Base-by-base conservation (phyloP, 2,888 invertebrate genomes). In the Agrotis ipsilon region DNA sequence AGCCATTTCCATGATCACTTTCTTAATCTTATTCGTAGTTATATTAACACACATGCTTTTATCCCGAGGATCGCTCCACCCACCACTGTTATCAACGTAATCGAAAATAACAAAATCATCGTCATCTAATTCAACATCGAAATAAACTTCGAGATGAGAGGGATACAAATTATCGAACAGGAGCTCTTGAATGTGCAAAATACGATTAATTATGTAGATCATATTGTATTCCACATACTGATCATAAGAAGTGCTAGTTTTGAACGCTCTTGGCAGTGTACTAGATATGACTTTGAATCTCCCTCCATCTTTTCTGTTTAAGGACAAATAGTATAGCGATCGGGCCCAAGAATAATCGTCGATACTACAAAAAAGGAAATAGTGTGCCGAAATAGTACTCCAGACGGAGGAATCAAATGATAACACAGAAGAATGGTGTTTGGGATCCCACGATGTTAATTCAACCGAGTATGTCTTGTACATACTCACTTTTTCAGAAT, bases 291-390 rank as follows among this genome's bases (percentile, higher is more conserved):
- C 90, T 87, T 88, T 90, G 64, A 88, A 92, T 51, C 83, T 86
- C 16, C 80, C 80, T 0, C 89, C 90, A 67, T 90, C 87, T 83
- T 68, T 88, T 51, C 88, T 85, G 71, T 90, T 88, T 43, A 90
- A 71, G 3, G 92, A 92, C 48, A 93, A 58, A 59, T 89, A 91
- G 43, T 88, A 88, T 19, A 94, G 72, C 18, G 93, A 91, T 3
- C 87, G 86, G 4, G 87, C 77, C 94, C 94, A 94, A 0, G 93
- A 91, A 49, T 85, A 84, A 68, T 93, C 93, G 49, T 93, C 92
- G 14, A 92, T 64, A 7, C 72, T 65, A 83, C 93, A 94, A 78
- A 91, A 94, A 6, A 91, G 59, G 61, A 91, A 88, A 75, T 92
- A 93, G 82, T 93, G 89, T 14, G 90, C 85, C n/a, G 88, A 85